These are phyloP conservation scores for Cremastinae sp. DNA, from an alignment of 2,888 invertebrate genomes.

Conservation along the genomic window DNA sequence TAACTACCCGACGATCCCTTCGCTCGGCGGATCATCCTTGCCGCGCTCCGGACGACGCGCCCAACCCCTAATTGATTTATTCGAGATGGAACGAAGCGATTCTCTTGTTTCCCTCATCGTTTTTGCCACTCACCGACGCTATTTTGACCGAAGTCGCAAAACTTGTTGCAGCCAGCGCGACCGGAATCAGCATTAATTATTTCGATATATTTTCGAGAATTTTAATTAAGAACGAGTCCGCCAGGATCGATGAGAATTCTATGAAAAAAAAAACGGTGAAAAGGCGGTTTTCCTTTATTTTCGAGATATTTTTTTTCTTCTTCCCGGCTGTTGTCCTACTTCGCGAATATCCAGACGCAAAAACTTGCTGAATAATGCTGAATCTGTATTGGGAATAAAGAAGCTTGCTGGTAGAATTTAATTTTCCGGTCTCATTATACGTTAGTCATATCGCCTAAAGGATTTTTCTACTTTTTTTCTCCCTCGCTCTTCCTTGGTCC, in stretches of 20 bases:
- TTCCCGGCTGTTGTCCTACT: slow-evolving; percentile 30
- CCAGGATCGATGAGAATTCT: background rate
- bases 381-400: slow-evolving; percentile 20
- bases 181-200: background rate
- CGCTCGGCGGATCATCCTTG: slow-evolving; percentile 20
- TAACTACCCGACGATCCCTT: slow-evolving; percentile 14
- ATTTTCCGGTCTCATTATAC: slow-evolving; percentile 73
- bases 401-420: slow-evolving; percentile 66
- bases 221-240: background rate
- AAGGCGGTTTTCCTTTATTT: slow-evolving; percentile 10
- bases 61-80: slow-evolving; percentile 45
- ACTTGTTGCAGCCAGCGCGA: background rate
- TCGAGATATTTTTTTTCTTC: slow-evolving; percentile 17
- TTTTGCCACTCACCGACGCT: background rate
- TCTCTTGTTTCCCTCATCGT: background rate
- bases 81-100: slow-evolving; percentile 3
- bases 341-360: slow-evolving; percentile 23
- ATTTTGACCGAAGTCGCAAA: background rate
- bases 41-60: background rate
- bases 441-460: slow-evolving; percentile 66
- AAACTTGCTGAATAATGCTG: slow-evolving; percentile 45
- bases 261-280: slow-evolving; percentile 23
- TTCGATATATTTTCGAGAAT: background rate
- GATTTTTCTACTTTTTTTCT: slow-evolving; percentile 34
- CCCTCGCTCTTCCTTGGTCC: background rate